Base-by-base conservation (phyloP, 2,888 invertebrate genomes). In the Volucella inanis region DNA sequence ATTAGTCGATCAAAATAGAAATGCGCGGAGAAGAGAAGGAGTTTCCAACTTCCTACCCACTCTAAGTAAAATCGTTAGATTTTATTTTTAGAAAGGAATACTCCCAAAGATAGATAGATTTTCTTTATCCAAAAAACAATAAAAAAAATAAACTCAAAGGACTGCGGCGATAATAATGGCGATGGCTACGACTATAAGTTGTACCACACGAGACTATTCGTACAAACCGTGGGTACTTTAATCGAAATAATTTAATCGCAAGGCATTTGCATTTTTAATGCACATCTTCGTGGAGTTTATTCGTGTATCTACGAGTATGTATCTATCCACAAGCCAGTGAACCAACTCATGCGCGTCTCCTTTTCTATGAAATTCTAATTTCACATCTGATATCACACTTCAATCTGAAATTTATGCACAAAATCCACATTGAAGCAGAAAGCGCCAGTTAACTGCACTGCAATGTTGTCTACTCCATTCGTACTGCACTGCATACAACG, bases 351-450 rank as follows among this genome's bases (percentile, higher is more conserved):
- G 75, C 65, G 79, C 59, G 59, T 76, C 65, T 68, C 45, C 22
- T 59, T 52, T 78, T 70, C 62, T 74, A 79, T 84, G 59, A 75
- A 84, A 84, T 84, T 79, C 79, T 65, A 84, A 84, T 84, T 84
- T 80, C 84, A 84, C 84, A 84, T 79, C 76, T 67, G 71, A 84
- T 84, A 84, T 84, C 84, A 79, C 79, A 84, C 79, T 79, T 72
- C 79, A 71, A 84, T 79, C 67, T 72, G 8, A 76, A 61, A 45
- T 67, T 43, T 43, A 55, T 62, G 61, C 50, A 61, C 31, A 31
- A 31, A 75, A 75, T 75, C 18, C 50, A 71, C 31, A 31, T 31
- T 31, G 31, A 31, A 31, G 31, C 31, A 75, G 78, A 84, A 70
- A 84, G 84, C 75, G 79, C 70, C 79, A 52, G 64, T 49, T 54